Percentiles rank a stretch among this genome's conserved stretches.
Conservation (phyloP, 2,888 invertebrate genomes). For the Nephrotoma flavescens region DNA sequence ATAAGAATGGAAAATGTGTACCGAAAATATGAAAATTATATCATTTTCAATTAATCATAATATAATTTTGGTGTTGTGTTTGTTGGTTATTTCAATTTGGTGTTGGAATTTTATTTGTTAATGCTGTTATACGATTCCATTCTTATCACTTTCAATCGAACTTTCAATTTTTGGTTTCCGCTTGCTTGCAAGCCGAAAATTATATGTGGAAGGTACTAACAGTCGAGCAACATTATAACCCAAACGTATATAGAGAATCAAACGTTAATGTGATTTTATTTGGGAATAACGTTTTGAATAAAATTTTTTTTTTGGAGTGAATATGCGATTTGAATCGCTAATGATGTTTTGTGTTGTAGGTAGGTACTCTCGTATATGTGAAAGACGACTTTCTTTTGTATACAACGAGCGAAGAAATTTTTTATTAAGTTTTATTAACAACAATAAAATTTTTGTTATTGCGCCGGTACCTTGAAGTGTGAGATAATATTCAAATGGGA, state of each 20-base stretch:
- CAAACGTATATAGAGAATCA: neutral
- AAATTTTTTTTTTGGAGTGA: neutral
- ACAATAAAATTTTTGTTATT: neutral
- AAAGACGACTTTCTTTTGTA: neutral
- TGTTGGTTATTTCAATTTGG: neutral
- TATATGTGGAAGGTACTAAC: neutral
- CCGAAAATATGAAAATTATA: neutral
- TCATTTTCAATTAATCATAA: neutral
- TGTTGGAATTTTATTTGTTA: neutral
- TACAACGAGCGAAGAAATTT: neutral
- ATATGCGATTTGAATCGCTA: conserved; percentile 6
- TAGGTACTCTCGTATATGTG: neutral
- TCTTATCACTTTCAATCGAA: neutral
- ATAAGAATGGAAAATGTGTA: neutral
- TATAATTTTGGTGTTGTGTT: neutral
- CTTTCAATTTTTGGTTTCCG: neutral
- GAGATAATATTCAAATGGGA: neutral
- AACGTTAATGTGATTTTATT: neutral
- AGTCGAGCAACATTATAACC: neutral
- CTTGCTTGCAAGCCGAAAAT: neutral
- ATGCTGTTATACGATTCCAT: neutral
- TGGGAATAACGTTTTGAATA: neutral
- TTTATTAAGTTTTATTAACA: neutral
- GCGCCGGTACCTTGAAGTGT: neutral
- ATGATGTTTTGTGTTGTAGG: conserved; percentile 1